Conservation (phyloP, 2,113 vertebrate genomes). For the Genyomyrus donnyi region DNA sequence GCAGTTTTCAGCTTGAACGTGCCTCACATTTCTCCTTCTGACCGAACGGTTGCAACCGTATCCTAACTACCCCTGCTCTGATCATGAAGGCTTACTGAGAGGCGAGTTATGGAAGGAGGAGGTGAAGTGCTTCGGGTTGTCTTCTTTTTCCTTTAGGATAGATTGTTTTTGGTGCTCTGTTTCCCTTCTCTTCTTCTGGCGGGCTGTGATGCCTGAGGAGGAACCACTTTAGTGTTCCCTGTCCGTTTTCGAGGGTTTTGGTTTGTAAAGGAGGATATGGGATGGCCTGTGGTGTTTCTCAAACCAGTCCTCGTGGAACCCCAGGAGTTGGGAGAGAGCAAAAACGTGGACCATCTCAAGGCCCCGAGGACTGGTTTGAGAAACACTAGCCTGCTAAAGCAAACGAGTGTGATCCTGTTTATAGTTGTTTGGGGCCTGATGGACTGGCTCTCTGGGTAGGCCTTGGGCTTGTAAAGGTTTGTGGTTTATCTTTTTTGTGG, state of each 20-base stretch:
- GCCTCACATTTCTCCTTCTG: not conserved
- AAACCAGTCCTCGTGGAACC: not conserved
- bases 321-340: too few species aligned
- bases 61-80: not conserved
- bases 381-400: not conserved
- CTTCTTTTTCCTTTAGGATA: not conserved
- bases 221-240: not conserved
- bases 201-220: not conserved
- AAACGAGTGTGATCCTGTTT: not conserved
- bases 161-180: not conserved
- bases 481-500: not conserved
- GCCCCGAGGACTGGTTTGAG: not conserved
- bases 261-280: not conserved
- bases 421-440: not conserved
- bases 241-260: not conserved
- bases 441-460: not conserved
- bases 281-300: not conserved
- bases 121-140: not conserved
- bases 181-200: not conserved
- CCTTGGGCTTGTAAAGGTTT: not conserved
- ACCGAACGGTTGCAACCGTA: not conserved
- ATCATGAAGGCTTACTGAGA: not conserved
- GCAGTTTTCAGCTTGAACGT: not conserved
- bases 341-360: not conserved
- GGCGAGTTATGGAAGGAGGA: not conserved